A percentile compares a stretch with the other conserved stretches of the same genome.
phyloP scores from a whole-genome alignment of 2,113 vertebrate genomes.

The Mormyrus iriodes region DNA sequence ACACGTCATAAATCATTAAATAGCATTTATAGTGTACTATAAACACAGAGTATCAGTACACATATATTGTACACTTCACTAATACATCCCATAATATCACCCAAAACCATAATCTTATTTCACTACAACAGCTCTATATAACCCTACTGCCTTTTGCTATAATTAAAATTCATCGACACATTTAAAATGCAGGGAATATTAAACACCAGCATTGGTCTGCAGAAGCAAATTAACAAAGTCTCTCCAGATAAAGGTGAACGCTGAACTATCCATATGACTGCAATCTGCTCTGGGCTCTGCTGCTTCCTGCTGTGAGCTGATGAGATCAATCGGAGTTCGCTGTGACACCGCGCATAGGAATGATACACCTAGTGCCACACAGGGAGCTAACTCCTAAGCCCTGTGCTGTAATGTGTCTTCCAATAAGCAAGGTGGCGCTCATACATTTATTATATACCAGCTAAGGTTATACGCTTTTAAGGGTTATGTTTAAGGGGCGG shows the following conservation, averaged over 20 bases:
- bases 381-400: not conserved
- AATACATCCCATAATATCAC: not conserved
- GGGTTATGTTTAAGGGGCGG: not conserved
- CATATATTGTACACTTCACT: not conserved
- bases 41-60: not conserved
- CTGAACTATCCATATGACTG: not conserved
- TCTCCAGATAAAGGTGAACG: not conserved
- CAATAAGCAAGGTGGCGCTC: not conserved
- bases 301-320: not conserved
- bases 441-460: not conserved
- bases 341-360: not conserved
- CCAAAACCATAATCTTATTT: slow-evolving; percentile 5
- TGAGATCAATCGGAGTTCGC: not conserved
- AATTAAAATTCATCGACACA: slow-evolving; percentile 1
- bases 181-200: slow-evolving; percentile 2
- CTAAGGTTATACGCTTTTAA: not conserved
- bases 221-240: slow-evolving; percentile 4
- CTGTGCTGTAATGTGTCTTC: not conserved
- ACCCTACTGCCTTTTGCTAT: not conserved
- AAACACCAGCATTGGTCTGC: not conserved
- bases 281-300: not conserved
- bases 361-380: not conserved
- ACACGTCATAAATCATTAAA: not conserved
- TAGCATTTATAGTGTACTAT: not conserved
- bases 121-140: not conserved